Evolutionary conservation across 2,888 invertebrate genomes (phyloP).

Genomic region (Eupithecia insigniata): DNA sequence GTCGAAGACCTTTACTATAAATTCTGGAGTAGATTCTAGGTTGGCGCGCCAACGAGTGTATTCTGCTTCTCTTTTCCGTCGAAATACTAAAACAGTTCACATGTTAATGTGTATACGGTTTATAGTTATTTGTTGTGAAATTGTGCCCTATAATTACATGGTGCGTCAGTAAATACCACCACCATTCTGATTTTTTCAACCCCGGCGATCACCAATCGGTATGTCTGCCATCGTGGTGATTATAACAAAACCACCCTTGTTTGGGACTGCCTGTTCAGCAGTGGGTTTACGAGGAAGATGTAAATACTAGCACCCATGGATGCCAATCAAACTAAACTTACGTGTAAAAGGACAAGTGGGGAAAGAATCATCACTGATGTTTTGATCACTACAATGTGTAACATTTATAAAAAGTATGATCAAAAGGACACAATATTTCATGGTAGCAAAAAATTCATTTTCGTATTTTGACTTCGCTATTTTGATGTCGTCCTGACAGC

Average conservation of each 20-base stretch:
- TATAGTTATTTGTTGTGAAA: not conserved
- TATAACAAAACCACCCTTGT: not conserved
- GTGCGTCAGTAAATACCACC: not conserved
- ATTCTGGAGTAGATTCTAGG: conserved; percentile 65
- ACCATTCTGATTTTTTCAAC: not conserved
- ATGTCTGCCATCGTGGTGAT: not conserved
- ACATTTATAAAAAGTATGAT: conserved; percentile 68
- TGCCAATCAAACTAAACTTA: conserved; percentile 57
- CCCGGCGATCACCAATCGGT: not conserved
- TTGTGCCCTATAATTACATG: not conserved
- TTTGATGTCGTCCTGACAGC: conserved; percentile 50
- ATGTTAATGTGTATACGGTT: not conserved
- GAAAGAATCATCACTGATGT: conserved; percentile 58
- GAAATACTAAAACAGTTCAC: conserved; percentile 46
- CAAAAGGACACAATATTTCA: conserved; percentile 74
- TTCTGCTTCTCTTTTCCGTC: conserved; percentile 69
- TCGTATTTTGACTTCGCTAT: conserved; percentile 62
- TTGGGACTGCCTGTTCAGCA: not conserved
- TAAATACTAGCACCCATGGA: not conserved
- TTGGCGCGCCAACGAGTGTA: conserved; percentile 75
- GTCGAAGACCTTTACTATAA: conserved; percentile 78
- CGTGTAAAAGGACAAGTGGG: conserved; percentile 62
- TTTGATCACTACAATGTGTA: conserved; percentile 55
- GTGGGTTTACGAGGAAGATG: not conserved
- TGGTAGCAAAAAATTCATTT: conserved; percentile 68